Base-by-base conservation (phyloP, 2,113 vertebrate genomes). In the Gallinago undulata region DNA sequence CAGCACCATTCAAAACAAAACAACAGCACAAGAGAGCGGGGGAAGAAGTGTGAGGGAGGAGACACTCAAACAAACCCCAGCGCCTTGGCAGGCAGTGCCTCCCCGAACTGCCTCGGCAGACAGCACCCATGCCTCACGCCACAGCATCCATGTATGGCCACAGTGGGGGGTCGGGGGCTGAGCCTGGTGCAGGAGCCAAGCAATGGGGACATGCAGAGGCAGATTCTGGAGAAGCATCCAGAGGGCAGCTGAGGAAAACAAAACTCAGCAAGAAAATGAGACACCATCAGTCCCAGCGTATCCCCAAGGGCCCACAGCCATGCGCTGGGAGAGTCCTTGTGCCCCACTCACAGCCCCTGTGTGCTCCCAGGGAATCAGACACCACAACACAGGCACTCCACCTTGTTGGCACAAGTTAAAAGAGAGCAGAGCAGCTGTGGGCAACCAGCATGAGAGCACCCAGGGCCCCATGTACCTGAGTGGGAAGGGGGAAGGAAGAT, bases 391-490 rank as follows among this genome's bases (percentile, higher is more conserved):
- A 74, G 59, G 72, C 83, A 56, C 64, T 77, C 87, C 81, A 69
- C 91, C 55, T 92, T 92, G 64, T 90, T 97, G 96, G 96, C 96
- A 97, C 91, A 56, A 78, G 80, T 84, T 86, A 41, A 94, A 92
- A 93, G 87, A 78, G 73, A 80, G 73, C 86, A 90, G 79, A 95
- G 94, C 84, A 69, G 89, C 92, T 81, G 80, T 0, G 2, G 83
- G 89, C 80, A 93, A 90, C 66, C 53, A 78, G 83, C 66, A 59
- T 5, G 9, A 78, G 91, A 89, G 84, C 72, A 83, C 64, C 57
- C 92, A 64, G 69, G 73, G 73, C 76, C 67, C 89, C 84, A 24
- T 76, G 89, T 92, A 92, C 92, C 80, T 86, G 87, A 97, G 93
- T 35, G 74, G 88, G 92, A 91, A 91, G 76, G 39, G 69, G 50